Evolutionary conservation across 2,113 vertebrate genomes (phyloP), one percentile per base, ranked within the genome.

Genomic region (Ranitomeya imitator): DNA sequence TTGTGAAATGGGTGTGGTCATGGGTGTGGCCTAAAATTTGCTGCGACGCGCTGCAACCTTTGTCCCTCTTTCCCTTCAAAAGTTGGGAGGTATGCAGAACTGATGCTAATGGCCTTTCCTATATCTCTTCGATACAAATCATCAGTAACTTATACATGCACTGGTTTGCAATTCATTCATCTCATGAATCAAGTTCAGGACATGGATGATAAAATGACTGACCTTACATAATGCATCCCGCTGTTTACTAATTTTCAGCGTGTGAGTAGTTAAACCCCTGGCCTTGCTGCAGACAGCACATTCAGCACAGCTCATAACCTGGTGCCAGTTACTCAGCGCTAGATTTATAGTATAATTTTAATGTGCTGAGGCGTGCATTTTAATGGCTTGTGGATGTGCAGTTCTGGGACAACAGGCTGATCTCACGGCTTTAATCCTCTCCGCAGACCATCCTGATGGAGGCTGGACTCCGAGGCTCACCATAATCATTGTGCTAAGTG

Each of bases 311-410:
- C 67, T 54, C 23, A 45, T 88, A 88, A 73, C 37, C 26, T 83
- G 79, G 78, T 87, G 86, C 86, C 86, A 87, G 76, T 79, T 59
- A 57, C 78, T 59, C 77, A 87, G 21, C n/a, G 60, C 19, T 71
- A 87, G 86, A 88, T 88, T 83, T 88, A 74, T 83, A 83, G 87
- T 74, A 80, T 69, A 54, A 83, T 88, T 88, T 82, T 88, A 69
- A 83, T 83, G 79, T 83, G 86, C 86, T 88, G 86, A 88, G 74
- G 67, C 86, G 69, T 76, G 86, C 86, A 83, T 61, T 83, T 83
- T 74, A 83, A 83, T 88, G 69, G 79, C 45, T 80, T 87, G 63
- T 69, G 61, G 51, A 69, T 77, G 86, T 55, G 45, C 79, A 63
- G 69, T 61, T 88, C 69, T 59, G 79, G 79, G 86, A 81, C 78